Evolutionary conservation across 2,888 invertebrate genomes (phyloP).

Genomic region (Eristalis intricaria): DNA sequence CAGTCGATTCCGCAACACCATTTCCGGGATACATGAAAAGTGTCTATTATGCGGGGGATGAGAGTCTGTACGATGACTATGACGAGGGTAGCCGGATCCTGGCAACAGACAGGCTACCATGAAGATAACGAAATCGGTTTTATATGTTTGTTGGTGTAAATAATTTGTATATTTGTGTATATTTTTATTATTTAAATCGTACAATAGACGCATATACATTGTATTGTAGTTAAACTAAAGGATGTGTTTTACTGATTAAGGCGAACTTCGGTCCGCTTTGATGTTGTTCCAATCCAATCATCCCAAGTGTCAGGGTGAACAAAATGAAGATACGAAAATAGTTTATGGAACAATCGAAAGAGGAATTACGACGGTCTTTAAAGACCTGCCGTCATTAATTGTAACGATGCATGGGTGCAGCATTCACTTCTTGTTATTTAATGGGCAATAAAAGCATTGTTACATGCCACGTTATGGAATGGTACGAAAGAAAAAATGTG

Average conservation of each 20-base stretch:
- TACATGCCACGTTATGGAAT: no score
- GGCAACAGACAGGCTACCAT: background rate
- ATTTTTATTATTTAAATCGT: conserved; percentile 22
- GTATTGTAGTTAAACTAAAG: conserved; percentile 20
- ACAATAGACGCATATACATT: background rate
- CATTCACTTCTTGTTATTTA: no score
- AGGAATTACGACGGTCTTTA: no score
- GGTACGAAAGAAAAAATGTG: no score
- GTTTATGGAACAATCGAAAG: no score
- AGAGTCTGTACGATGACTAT: conserved; percentile 57
- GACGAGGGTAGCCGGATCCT: conserved; percentile 35
- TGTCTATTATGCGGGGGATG: conserved; percentile 72
- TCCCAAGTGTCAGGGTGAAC: no score
- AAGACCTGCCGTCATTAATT: no score
- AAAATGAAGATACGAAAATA: no score
- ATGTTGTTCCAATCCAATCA: no score
- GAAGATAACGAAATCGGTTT: background rate
- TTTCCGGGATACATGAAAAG: conserved; percentile 81
- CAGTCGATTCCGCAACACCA: conserved; percentile 78
- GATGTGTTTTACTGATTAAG: background rate
- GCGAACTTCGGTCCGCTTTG: no score
- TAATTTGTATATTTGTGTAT: conserved; percentile 58
- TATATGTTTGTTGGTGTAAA: conserved; percentile 38
- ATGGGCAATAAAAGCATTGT: no score
- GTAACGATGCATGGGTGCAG: no score